These are phyloP conservation scores for Nomada ruficornis DNA, from an alignment of 2,888 invertebrate genomes.

Conservation along the genomic window DNA sequence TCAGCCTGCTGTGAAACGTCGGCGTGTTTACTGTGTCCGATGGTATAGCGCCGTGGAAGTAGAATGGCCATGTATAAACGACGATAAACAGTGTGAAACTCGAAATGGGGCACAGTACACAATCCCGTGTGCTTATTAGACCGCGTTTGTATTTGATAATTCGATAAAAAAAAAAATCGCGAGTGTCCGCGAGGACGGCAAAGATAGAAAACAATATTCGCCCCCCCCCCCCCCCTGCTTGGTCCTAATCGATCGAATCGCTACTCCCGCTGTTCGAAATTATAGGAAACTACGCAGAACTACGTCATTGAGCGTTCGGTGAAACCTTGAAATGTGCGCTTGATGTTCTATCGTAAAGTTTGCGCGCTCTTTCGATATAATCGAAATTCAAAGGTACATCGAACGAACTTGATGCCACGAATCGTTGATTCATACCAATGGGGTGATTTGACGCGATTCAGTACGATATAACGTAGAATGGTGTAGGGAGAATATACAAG, in stretches of 20 bases:
- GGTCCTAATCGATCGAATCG: constrained; percentile 63
- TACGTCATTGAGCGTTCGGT: constrained; percentile 68
- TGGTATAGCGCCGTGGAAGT: constrained; percentile 42
- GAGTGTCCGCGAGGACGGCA: constrained; percentile 11
- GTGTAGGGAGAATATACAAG: neutral
- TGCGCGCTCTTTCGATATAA: constrained; percentile 62
- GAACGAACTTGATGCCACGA: neutral
- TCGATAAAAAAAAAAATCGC: neutral
- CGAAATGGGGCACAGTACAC: constrained; percentile 4
- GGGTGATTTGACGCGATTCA: neutral
- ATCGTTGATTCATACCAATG: neutral
- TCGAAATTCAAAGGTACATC: constrained; percentile 35
- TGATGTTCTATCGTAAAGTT: constrained; percentile 48
- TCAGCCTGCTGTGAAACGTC: constrained; percentile 55
- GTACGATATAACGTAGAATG: neutral
- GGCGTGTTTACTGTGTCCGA: constrained; percentile 58
- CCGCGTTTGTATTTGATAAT: constrained; percentile 11
- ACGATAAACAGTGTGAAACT: constrained; percentile 42
- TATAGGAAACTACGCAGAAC: constrained; percentile 71
- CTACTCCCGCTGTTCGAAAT: constrained; percentile 53
- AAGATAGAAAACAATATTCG: constrained; percentile 26
- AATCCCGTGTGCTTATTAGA: neutral
- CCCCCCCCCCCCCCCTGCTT: constrained; percentile 1
- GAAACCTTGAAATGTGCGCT: constrained; percentile 58
- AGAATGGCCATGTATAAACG: constrained; percentile 38